Percentiles rank a stretch among this genome's conserved stretches.
Conservation (phyloP, 1,140 invertebrate genomes). For the Pogonus chalceus region DNA sequence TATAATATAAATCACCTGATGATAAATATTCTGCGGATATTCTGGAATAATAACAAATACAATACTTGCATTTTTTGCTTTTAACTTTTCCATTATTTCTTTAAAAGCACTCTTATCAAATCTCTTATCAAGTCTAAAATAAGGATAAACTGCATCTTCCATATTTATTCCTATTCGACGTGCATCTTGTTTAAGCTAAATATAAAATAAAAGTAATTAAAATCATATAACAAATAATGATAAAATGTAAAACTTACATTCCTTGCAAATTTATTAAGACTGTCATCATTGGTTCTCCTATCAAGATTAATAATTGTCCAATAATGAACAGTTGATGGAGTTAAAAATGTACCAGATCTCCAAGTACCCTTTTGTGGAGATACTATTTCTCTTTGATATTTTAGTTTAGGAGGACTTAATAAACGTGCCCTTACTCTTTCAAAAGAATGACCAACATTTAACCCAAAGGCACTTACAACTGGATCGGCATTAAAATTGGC, state of each 20-base stretch:
- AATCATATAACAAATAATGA: no score
- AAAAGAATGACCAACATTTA: constrained; percentile 42
- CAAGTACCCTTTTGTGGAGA: constrained; percentile 37
- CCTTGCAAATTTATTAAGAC: constrained; percentile 16
- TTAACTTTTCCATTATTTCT: constrained; percentile 20
- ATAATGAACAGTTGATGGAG: constrained; percentile 16
- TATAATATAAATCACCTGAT: constrained; percentile 23
- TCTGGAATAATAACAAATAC: constrained; percentile 45
- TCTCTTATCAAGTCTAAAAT: neutral
- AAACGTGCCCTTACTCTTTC: constrained; percentile 45
- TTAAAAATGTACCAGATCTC: constrained; percentile 32
- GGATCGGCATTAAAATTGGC: constrained; percentile 39
- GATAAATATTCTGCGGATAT: constrained; percentile 33
- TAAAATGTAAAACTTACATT: constrained; percentile 16
- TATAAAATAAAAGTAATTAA: no score
- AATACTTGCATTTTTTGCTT: constrained; percentile 32
- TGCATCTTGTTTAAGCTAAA: constrained; percentile 2
- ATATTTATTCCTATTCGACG: neutral
- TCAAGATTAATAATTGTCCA: constrained; percentile 40
- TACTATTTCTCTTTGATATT: constrained; percentile 31
- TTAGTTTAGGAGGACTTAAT: constrained; percentile 42
- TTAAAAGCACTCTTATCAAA: constrained; percentile 10
- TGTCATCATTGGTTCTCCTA: constrained; percentile 12
- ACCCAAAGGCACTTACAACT: constrained; percentile 46
- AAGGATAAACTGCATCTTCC: constrained; percentile 18